A percentile compares a stretch with the other conserved stretches of the same genome.
These are phyloP conservation scores for Argopecten irradians DNA, from an alignment of 1,140 invertebrate genomes.

Conservation along the genomic window DNA sequence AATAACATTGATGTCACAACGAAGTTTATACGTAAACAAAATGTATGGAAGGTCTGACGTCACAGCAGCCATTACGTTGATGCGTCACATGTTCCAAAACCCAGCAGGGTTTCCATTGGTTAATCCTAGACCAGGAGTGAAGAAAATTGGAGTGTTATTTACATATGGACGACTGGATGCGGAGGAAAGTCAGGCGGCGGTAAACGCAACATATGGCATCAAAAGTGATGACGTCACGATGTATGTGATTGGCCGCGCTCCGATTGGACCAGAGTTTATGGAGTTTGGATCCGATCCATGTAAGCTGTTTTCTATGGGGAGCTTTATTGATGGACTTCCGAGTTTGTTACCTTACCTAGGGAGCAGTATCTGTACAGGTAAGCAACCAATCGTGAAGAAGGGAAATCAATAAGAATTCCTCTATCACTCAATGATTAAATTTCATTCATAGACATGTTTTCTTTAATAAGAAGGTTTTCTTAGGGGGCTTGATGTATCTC, in stretches of 20 bases:
- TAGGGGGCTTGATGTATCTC: no score
- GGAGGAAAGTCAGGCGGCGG: slow-evolving; percentile 26
- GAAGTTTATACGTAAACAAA: slow-evolving; percentile 42
- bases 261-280: slow-evolving; percentile 49
- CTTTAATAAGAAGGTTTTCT: no score
- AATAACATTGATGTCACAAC: slow-evolving; percentile 54
- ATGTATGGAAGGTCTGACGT: slow-evolving; percentile 49
- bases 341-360: slow-evolving; percentile 56
- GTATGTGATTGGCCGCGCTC: slow-evolving; percentile 53
- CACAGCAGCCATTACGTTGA: slow-evolving; percentile 43
- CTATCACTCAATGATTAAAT: no score
- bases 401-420: no score
- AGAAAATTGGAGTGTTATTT: slow-evolving; percentile 57
- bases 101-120: slow-evolving; percentile 45
- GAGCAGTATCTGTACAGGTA: slow-evolving; percentile 57
- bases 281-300: slow-evolving; percentile 54
- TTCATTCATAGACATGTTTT: no score
- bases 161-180: slow-evolving; percentile 44
- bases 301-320: slow-evolving; percentile 56
- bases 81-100: slow-evolving; percentile 58
- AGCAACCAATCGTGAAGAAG: no score
- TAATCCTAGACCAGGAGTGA: slow-evolving; percentile 37
- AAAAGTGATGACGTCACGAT: slow-evolving; percentile 46
- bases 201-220: slow-evolving; percentile 34
- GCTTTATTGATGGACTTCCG: slow-evolving; percentile 52